Conservation (phyloP, 1,140 invertebrate genomes). For the Drosophila mayri region DNA sequence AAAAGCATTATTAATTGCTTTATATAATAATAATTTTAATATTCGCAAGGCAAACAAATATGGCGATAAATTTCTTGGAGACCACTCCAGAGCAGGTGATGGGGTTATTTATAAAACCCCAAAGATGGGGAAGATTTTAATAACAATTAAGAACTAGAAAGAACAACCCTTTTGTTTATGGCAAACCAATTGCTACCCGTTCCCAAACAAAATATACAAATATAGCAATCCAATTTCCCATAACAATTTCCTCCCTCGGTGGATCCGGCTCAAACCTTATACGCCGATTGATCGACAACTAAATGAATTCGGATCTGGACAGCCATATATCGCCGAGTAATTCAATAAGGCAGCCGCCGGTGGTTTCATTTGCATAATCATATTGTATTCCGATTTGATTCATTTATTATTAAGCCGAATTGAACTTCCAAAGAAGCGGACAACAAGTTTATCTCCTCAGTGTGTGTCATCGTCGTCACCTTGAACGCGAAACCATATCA, state of each 20-base stretch:
- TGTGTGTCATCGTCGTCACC: constrained; percentile 56
- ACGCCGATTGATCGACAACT: constrained; percentile 22
- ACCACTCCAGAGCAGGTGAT: constrained; percentile 5
- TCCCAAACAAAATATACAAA: background rate
- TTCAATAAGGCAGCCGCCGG: constrained; percentile 34
- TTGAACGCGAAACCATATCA: constrained; percentile 23
- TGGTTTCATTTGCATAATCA: constrained; percentile 68
- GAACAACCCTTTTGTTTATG: background rate
- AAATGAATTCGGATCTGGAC: constrained; percentile 31
- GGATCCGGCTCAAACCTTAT: constrained; percentile 12
- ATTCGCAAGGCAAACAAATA: constrained; percentile 1
- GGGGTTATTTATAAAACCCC: constrained; percentile 3
- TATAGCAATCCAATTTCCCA: constrained; percentile 37
- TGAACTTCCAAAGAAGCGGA: constrained; percentile 54
- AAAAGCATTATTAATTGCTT: constrained; percentile 30
- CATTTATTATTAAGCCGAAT: constrained; percentile 53
- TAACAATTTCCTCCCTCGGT: constrained; percentile 29
- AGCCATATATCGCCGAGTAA: constrained; percentile 15
- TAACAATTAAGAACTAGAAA: background rate
- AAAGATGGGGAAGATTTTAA: background rate
- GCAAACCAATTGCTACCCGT: background rate
- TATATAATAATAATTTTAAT: background rate
- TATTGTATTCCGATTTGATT: constrained; percentile 56
- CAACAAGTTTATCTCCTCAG: constrained; percentile 51
- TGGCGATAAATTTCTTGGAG: background rate